A percentile compares a stretch with the other conserved stretches of the same genome.
Evolutionary conservation across 2,888 invertebrate genomes (phyloP).

Genomic region (Agrochola macilenta): DNA sequence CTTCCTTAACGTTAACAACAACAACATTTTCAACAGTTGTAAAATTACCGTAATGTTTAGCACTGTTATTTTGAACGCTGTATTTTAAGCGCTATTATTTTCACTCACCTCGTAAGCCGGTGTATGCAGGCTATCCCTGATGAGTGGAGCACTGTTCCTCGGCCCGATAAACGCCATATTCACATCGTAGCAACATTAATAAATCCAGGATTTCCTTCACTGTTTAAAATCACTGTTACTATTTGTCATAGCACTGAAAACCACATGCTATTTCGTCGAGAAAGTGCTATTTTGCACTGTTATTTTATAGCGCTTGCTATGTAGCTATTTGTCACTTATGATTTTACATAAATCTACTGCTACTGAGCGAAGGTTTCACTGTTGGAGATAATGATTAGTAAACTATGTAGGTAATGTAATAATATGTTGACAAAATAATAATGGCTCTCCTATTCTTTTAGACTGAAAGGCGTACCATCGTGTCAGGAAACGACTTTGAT

Average conservation of each 20-base stretch:
- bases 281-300: slow-evolving; percentile 12
- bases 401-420: neutral
- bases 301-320: neutral
- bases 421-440: slow-evolving; percentile 50
- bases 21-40: neutral
- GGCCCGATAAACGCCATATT: slow-evolving; percentile 90
- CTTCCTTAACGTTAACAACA: neutral
- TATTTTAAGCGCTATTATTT: neutral
- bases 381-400: slow-evolving; percentile 2
- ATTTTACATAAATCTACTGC: slow-evolving; percentile 14
- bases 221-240: slow-evolving; percentile 24
- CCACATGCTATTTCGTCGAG: neutral
- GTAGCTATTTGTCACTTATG: slow-evolving; percentile 17
- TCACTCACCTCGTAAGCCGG: slow-evolving; percentile 93
- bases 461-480: neutral
- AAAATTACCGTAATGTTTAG: neutral
- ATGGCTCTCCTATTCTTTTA: neutral
- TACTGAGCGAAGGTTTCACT: slow-evolving; percentile 2
- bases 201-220: slow-evolving; percentile 48
- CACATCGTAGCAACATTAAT: slow-evolving; percentile 79
- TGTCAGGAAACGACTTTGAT: neutral
- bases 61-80: neutral
- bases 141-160: slow-evolving; percentile 92
- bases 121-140: slow-evolving; percentile 92
- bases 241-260: slow-evolving; percentile 27